These are phyloP conservation scores for Busseola fusca DNA, from an alignment of 2,888 invertebrate species.

Conservation along the genomic window DNA sequence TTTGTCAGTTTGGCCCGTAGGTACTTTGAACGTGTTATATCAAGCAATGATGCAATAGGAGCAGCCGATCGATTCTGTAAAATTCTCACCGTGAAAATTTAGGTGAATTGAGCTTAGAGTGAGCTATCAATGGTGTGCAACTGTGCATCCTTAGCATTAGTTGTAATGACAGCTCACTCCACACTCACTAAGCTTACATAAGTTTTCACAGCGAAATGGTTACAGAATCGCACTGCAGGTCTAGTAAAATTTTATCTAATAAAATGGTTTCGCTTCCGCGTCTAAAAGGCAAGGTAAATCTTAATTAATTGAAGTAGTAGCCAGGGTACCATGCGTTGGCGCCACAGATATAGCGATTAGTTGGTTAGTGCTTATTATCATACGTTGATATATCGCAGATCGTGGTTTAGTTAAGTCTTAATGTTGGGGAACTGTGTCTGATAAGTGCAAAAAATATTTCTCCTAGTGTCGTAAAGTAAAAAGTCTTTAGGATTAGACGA, in stretches of 20 bases:
- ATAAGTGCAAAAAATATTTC: not conserved
- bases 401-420: not conserved
- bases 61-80: no score
- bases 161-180: no score
- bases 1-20: not conserved
- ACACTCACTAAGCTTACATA: no score
- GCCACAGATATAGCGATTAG: slow-evolving; percentile 33
- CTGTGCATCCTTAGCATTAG: no score
- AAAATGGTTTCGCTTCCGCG: not conserved
- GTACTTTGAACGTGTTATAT: not conserved
- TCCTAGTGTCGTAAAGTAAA: not conserved
- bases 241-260: not conserved
- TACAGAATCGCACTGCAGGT: no score
- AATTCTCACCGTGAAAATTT: no score
- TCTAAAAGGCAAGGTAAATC: slow-evolving; percentile 7
- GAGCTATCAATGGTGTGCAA: no score
- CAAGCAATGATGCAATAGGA: not conserved
- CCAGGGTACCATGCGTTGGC: slow-evolving; percentile 20
- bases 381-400: slow-evolving; percentile 8
- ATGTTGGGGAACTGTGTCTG: not conserved
- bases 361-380: slow-evolving; percentile 32
- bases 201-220: no score
- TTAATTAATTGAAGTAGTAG: not conserved
- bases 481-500: not conserved
- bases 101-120: no score